Evolutionary conservation across 2,113 vertebrate species (phyloP), one percentile per base, ranked within the genome.

Genomic region (Rallus limicola): DNA sequence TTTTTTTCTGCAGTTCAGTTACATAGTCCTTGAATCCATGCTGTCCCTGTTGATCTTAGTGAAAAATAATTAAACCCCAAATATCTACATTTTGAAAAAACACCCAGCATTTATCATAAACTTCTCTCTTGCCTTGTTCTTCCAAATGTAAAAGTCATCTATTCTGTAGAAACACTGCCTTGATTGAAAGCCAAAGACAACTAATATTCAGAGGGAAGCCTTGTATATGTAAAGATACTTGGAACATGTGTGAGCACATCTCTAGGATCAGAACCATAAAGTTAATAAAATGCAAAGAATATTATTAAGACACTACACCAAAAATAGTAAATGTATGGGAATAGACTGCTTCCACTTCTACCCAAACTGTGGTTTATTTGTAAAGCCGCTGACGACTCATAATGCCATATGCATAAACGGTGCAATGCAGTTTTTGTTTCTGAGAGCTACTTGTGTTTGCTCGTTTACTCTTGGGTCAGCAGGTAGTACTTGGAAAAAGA

Each of bases 341-440:
- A 44, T 13, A 58, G 16, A 26, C 33, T 17, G 33, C 90, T 62
- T 62, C 0, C 16, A 3, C 17, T 77, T 86, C 53, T 16, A 58
- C 25, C 25, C 28, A 44, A 19, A 44, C 56, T 8, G 4, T 74
- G 31, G 10, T 74, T 80, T 86, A 44, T 59, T 74, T 17, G 6
- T 69, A 26, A 86, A 33, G 19, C 48, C 42, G 31, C 25, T 86
- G n/a, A 33, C 42, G 82, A 2, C 34, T 82, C 14, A 72, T 36
- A 42, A 83, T 17, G 8, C 24, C 62, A 2, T 36, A 19, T 6
- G 24, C 2, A 24, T 70, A 86, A 65, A 55, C 21, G 40, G 4
- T 44, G 33, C 63, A 23, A 38, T 56, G 13, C 1, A 0, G 0
- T 44, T 46, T 60, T 56, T 42, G 3, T 72, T 77, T 70, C 23